These are phyloP conservation scores for Margaritifera margaritifera DNA, from an alignment of 2,888 invertebrate genomes.

Conservation along the genomic window DNA sequence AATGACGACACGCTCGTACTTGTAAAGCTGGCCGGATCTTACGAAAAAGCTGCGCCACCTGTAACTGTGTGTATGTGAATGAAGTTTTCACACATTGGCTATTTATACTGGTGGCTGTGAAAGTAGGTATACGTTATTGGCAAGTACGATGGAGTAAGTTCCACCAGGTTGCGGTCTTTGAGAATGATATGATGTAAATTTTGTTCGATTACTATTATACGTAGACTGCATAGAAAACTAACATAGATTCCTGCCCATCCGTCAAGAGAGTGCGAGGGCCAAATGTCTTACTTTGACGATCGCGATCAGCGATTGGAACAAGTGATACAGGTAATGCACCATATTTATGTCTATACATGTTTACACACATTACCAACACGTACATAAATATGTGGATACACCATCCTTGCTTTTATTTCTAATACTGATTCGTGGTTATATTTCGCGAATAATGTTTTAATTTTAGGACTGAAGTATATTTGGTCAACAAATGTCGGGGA, in stretches of 20 bases:
- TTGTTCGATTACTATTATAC: too few species aligned
- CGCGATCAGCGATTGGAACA: conserved; percentile 63
- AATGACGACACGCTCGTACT: too few species aligned
- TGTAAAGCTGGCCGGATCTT: too few species aligned
- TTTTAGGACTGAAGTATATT: too few species aligned
- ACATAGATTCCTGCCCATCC: neutral
- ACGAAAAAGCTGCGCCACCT: conserved; percentile 17
- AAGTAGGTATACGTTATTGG: conserved; percentile 10
- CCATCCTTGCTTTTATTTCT: too few species aligned
- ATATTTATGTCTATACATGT: conserved; percentile 14
- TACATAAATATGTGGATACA: too few species aligned
- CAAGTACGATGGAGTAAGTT: neutral
- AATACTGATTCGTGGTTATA: too few species aligned
- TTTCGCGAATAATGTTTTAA: too few species aligned
- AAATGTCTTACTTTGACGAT: conserved; percentile 53
- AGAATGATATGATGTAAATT: neutral
- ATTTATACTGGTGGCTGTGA: conserved; percentile 22
- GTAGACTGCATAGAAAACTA: neutral
- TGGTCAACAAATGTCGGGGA: too few species aligned
- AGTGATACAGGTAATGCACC: conserved; percentile 61
- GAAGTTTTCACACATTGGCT: conserved; percentile 6
- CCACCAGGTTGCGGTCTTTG: neutral
- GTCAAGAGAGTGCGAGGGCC: conserved; percentile 9
- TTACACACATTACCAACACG: neutral
- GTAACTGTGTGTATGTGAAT: conserved; percentile 17